phyloP scores from a whole-genome alignment of 2,888 invertebrate genomes.

The Melinaea marsaeus region DNA sequence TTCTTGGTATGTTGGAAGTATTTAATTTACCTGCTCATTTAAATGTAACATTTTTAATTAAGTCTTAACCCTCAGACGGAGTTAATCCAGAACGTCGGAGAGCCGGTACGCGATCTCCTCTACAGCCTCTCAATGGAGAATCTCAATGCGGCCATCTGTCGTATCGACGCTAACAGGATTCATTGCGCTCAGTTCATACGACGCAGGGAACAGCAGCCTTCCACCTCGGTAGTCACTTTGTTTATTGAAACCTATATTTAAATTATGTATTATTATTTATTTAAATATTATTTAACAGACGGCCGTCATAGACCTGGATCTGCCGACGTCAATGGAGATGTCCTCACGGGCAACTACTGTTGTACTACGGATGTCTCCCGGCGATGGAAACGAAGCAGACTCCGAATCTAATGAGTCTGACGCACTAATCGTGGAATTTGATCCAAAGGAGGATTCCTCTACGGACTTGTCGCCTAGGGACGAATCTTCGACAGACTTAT shows the following conservation, averaged over 20 bases:
- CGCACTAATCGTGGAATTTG: background rate
- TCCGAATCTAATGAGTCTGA: background rate
- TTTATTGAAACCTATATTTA: no score
- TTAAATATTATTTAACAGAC: background rate
- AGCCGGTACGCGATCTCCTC: conserved; percentile 22
- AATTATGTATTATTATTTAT: no score
- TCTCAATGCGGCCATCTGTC: conserved; percentile 20
- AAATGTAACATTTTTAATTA: background rate
- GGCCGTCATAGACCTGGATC: background rate
- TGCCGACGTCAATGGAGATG: background rate
- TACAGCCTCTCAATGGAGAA: conserved; percentile 23
- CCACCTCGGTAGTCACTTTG: background rate
- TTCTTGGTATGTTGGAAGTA: conserved; percentile 43
- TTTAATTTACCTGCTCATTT: background rate
- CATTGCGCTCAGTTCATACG: conserved; percentile 21
- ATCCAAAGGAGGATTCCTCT: background rate
- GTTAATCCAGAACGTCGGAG: conserved; percentile 22
- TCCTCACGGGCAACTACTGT: background rate
- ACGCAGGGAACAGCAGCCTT: background rate
- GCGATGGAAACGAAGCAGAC: background rate
- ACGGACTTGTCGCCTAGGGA: background rate
- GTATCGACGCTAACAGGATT: conserved; percentile 19
- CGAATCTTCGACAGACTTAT: background rate
- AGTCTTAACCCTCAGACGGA: conserved; percentile 16
- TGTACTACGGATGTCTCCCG: background rate